Evolutionary conservation across 64 coral and sea anemone species (phyloP), one percentile per base, ranked within the genome.

Genomic region (Stichodactyla helianthus): DNA sequence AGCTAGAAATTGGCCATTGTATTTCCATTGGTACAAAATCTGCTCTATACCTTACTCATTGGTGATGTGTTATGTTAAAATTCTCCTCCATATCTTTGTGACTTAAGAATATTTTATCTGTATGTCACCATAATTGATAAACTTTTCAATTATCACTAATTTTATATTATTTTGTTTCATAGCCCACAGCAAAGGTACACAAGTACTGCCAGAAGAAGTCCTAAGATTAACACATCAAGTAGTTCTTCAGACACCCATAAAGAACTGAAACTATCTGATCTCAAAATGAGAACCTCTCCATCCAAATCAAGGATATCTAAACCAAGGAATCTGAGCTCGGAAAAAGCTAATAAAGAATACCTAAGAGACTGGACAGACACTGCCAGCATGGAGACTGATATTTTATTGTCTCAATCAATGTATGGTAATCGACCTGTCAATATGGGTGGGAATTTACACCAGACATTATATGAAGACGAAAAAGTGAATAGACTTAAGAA

Each of bases 381-480:
- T 54, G 88, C 90, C 19, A 99, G 97, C 54, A 92, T 89, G 15
- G 91, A 99, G 77, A 99, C 97, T 17, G 97, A 99, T 23, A 88
- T 99, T 54, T 59, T 99, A 35, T 81, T 99, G 9, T 92, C 93
- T 5, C 93, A 99, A 59, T 82, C 97, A n/a, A 94, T 99, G 23
- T 99, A 99, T 63, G 97, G 97, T 12, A 14, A 67, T 14, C 58
- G 87, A 60, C 97, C 97, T 50, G 93, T 99, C 2, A 99, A 99
- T 55, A 99, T 99, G 97, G 97, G 97, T 17, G 97, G 97, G 15
- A 55, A 90, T 6, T 82, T 99, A 9, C 97, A 99, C 58, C 89
- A 89, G 53, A 79, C 93, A 35, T 93, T 99, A 53, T 92, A 88
- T 55, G 71, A 88, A 61, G 97, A 99, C 58, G 90, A 86, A 53